These are phyloP conservation scores for Phodopus roborovskii DNA, from an alignment of 2,113 vertebrate genomes.

Conservation along the genomic window DNA sequence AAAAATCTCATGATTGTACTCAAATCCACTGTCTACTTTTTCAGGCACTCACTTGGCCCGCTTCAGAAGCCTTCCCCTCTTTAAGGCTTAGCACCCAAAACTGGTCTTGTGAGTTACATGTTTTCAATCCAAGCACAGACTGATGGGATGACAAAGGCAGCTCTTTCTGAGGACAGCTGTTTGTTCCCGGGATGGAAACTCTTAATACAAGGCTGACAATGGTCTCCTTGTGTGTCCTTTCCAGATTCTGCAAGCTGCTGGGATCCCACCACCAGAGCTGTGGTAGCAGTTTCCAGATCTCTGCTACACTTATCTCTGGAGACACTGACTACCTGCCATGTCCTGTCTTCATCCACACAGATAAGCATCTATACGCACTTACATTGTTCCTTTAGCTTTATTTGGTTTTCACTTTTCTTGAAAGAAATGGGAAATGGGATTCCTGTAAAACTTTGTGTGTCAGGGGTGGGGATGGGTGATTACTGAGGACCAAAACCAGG, in stretches of 20 bases:
- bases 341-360: neutral
- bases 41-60: neutral
- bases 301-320: neutral
- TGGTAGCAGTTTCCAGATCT: constrained; percentile 41
- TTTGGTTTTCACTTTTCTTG: neutral
- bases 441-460: constrained; percentile 5
- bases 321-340: neutral
- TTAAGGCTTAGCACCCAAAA: constrained; percentile 42
- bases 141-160: constrained; percentile 78
- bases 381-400: neutral
- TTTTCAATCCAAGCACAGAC: constrained; percentile 60
- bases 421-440: neutral
- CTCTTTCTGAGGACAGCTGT: constrained; percentile 80
- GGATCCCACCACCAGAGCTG: constrained; percentile 56
- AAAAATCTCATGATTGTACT: constrained; percentile 67
- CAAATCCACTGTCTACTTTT: neutral
- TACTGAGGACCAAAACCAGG: neutral
- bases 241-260: constrained; percentile 24
- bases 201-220: constrained; percentile 73
- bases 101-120: constrained; percentile 54
- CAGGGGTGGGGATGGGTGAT: neutral
- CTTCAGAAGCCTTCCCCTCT: constrained; percentile 65
- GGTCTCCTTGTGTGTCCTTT: constrained; percentile 64
- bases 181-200: constrained; percentile 69
- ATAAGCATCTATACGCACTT: neutral